Conservation (phyloP, 1,140 invertebrate species). For the Drosophila leontia region DNA sequence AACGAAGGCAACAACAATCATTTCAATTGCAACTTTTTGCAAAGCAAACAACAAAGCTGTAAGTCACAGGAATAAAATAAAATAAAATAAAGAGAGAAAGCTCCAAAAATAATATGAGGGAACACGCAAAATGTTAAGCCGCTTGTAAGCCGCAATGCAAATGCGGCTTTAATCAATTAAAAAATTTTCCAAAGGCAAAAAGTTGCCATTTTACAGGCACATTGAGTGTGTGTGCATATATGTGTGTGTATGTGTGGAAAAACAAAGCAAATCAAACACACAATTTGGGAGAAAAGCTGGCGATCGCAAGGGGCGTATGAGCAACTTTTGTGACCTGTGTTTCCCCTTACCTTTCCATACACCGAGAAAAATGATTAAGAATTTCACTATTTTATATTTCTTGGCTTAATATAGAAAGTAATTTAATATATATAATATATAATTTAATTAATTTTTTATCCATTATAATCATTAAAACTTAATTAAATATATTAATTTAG, state of each 20-base stretch:
- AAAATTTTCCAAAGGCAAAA: constrained; percentile 70
- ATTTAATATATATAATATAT: no score
- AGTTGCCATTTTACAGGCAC: constrained; percentile 36
- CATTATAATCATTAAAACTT: no score
- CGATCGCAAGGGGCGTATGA: constrained; percentile 60
- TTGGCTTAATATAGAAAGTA: not conserved
- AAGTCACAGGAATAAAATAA: constrained; percentile 26
- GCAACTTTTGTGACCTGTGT: constrained; percentile 68
- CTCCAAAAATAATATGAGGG: constrained; percentile 51
- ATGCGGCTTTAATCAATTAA: constrained; percentile 83
- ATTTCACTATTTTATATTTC: not conserved
- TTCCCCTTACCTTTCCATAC: not conserved
- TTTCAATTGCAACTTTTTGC: constrained; percentile 40
- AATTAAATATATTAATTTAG: no score
- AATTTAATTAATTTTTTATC: no score
- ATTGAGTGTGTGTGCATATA: constrained; percentile 1
- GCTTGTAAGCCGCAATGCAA: constrained; percentile 79
- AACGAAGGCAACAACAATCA: constrained; percentile 25
- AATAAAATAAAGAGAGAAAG: constrained; percentile 29
- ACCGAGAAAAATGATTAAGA: not conserved
- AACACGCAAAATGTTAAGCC: constrained; percentile 71
- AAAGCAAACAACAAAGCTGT: constrained; percentile 28
- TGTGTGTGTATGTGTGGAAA: constrained; percentile 3
- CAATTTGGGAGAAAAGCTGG: constrained; percentile 4
- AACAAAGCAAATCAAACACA: constrained; percentile 35